Evolutionary conservation across 2,888 invertebrate genomes (phyloP), one percentile per base, ranked within the genome.

Genomic region (Dynastes grantii): DNA sequence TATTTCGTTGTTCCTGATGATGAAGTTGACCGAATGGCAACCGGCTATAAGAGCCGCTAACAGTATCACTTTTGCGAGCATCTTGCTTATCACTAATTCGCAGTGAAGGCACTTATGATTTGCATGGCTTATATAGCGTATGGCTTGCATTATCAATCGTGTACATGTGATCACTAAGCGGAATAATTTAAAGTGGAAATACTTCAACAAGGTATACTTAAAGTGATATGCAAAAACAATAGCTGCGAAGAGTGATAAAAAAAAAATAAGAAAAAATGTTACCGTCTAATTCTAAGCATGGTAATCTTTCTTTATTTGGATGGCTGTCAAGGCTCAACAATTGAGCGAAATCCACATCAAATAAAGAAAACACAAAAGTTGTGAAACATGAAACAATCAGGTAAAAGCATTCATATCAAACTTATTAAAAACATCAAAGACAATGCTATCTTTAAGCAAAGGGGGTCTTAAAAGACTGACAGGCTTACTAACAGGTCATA

Each of bases 1-100:
- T 53, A 81, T 81, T 64, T 85, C 84, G 13, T 82, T 81, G 79
- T 87, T 87, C 6, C 77, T 53, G 22, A 86, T 83, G 65, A 83
- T 80, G 78, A 86, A 86, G 53, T 83, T 80, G 4, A 83, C 84
- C 9, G 55, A 64, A 22, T 73, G 76, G 49, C 73, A 65, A 1
- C 55, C 65, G 8, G 65, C 77, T 1, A 78, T 53, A 53, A 83
- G 45, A 13, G 79, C 73, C 27, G 76, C 75, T 9, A 79, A 16
- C 1, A 81, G 16, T 22, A 76, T 6, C 53, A 78, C 40, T 11
- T 77, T 65, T 13, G 51, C 49, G 51, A 80, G 76, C 80, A 81
- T 83, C 53, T 70, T 79, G 45, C 11, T 65, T 13, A 40, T 3
- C 45, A 37, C 11, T 49, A 55, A 61, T 51, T 8, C 16, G 45